Evolutionary conservation across 2,113 vertebrate species (phyloP), one percentile per base, ranked within the genome.

Genomic region (Agelaius tricolor): DNA sequence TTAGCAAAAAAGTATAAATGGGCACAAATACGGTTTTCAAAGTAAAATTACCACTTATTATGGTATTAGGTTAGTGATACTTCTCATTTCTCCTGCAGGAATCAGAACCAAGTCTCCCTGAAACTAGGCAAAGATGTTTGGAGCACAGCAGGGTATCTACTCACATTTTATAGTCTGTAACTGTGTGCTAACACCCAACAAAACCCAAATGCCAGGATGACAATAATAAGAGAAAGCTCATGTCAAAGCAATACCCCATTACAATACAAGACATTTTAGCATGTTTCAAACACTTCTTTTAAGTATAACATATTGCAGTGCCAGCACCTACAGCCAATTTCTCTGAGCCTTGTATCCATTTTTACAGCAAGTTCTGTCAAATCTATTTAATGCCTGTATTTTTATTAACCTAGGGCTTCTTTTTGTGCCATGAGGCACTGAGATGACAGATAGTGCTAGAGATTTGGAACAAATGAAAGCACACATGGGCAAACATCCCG

Each of bases 341-440:
- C 78, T 69, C 31, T 0, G 1, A 80, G 37, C 35, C 52, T 57
- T 23, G 9, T 28, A 71, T 67, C 61, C 44, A 52, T 86, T 90
- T 89, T 68, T 81, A 79, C 43, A 87, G 39, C 1, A 14, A 72
- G 44, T 77, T 90, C 78, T 88, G 75, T 59, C 87, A 94, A 83
- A 88, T 47, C 31, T 41, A 69, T 79, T 87, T 66, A 82, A 78
- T 30, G 26, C 18, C 43, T 84, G 27, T 58, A 54, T 79, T 93
- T 96, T 85, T 80, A 87, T 93, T 90, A 94, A 89, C 26, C 30
- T 46, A 73, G 10, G 26, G 28, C 62, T 89, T 82, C 49, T 84
- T 89, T 75, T 31, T 66, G 49, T 87, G 62, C 65, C 75, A 89
- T 7, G 8, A 92, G 35, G 51, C 21, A 83, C 37, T 66, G 19